These are phyloP conservation scores for Copidosoma floridanum DNA, from an alignment of 1,140 invertebrate genomes.

Conservation along the genomic window DNA sequence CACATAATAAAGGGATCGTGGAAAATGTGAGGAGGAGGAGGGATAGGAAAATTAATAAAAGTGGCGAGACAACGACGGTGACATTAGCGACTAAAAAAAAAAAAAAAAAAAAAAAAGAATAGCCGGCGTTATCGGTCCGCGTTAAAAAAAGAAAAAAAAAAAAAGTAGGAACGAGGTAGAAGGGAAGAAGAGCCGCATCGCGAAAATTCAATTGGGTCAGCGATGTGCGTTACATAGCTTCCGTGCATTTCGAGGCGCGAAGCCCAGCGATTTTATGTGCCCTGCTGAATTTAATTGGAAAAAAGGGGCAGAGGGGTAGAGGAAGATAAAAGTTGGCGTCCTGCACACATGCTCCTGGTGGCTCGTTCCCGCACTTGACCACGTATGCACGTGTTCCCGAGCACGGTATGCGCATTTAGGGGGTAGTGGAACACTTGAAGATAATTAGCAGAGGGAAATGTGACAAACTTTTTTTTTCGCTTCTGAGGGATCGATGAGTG, in stretches of 20 bases:
- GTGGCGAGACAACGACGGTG: too few species aligned
- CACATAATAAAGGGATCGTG: too few species aligned
- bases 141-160: too few species aligned
- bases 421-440: too few species aligned
- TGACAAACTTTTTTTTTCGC: too few species aligned
- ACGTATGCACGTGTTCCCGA: background rate
- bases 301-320: background rate
- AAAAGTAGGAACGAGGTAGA: too few species aligned
- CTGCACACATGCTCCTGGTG: background rate
- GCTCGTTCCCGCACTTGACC: background rate
- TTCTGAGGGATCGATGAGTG: too few species aligned
- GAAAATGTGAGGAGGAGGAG: background rate
- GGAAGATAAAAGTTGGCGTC: background rate
- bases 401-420: background rate
- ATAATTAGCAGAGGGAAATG: too few species aligned
- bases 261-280: constrained; percentile 29
- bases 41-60: constrained; percentile 1
- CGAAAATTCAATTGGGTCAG: constrained; percentile 44
- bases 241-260: constrained; percentile 8
- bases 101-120: constrained; percentile 13
- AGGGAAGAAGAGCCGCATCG: too few species aligned
- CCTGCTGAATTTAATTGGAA: constrained; percentile 40
- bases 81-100: background rate
- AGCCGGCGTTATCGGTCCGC: too few species aligned
- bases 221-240: constrained; percentile 8